Percentiles rank a stretch among this genome's conserved stretches.
Conservation (phyloP, 2,797 vertebrate genomes). For the Molossus molossus region DNA sequence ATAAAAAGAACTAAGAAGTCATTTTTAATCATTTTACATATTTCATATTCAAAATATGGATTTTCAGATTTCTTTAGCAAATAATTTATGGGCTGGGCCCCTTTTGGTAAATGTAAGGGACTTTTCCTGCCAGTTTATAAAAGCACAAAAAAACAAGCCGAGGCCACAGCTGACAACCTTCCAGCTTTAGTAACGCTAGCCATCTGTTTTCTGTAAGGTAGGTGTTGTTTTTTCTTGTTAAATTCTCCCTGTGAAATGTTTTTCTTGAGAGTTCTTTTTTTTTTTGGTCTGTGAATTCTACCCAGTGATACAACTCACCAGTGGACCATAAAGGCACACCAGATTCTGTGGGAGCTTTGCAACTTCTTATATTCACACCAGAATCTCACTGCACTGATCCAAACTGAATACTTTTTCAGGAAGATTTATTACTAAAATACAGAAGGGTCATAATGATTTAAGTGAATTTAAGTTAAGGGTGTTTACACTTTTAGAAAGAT, state of each 20-base stretch:
- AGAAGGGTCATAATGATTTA: background rate
- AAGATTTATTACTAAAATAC: conserved; percentile 13
- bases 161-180: conserved; percentile 80
- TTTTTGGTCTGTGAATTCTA: conserved; percentile 65
- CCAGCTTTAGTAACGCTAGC: conserved; percentile 73
- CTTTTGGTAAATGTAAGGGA: conserved; percentile 65
- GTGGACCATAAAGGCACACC: background rate
- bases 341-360: conserved; percentile 26
- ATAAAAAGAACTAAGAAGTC: conserved; percentile 25
- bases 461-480: background rate
- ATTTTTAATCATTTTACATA: conserved; percentile 10
- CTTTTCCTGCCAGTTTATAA: conserved; percentile 63
- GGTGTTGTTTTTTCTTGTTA: conserved; percentile 86
- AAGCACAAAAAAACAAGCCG: conserved; percentile 66
- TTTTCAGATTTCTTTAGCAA: conserved; percentile 51
- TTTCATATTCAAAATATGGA: conserved; percentile 34
- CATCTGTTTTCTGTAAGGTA: conserved; percentile 88
- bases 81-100: conserved; percentile 35
- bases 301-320: conserved; percentile 40
- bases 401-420: background rate
- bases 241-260: conserved; percentile 81
- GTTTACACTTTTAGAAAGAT: conserved; percentile 22
- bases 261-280: conserved; percentile 75
- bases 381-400: background rate
- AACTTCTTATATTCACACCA: background rate